A percentile compares a stretch with the other conserved stretches of the same genome.
Evolutionary conservation across 2,888 invertebrate genomes (phyloP).

Genomic region (Drosophila pseudotakahashii): DNA sequence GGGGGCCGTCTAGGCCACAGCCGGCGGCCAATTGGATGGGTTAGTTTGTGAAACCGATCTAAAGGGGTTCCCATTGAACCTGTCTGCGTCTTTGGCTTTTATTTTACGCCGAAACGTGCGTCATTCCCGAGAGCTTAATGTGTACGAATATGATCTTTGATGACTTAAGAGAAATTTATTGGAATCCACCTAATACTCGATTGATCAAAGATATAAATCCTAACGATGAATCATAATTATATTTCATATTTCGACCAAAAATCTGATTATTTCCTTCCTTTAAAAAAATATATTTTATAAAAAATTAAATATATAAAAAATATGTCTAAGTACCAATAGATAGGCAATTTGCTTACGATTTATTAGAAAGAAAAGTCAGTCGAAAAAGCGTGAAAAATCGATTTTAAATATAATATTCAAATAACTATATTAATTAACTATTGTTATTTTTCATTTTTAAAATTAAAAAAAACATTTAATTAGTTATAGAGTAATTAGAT

Average conservation of each 20-base stretch:
- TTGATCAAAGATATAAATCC: neutral
- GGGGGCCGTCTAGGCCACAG: conserved; percentile 6
- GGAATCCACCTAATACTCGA: neutral
- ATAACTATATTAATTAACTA: too few species aligned
- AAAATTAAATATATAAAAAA: too few species aligned
- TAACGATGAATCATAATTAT: neutral
- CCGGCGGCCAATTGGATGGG: conserved; percentile 19
- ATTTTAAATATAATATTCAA: too few species aligned
- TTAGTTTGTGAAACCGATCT: conserved; percentile 2
- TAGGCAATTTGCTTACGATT: too few species aligned
- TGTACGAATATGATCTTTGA: neutral
- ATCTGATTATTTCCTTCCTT: too few species aligned
- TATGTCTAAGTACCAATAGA: too few species aligned
- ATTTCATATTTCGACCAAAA: too few species aligned
- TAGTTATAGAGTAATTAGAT: neutral
- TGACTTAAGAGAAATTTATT: neutral
- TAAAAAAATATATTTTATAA: too few species aligned
- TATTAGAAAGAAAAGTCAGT: too few species aligned
- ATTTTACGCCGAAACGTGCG: conserved; percentile 2
- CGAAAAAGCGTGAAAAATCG: too few species aligned
- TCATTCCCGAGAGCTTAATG: neutral
- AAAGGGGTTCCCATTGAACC: conserved; percentile 22
- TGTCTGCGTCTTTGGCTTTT: conserved; percentile 8
- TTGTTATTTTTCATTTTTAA: too few species aligned
- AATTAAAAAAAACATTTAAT: neutral